These are phyloP conservation scores for Chelonoidis abingdonii DNA, from an alignment of 2,113 vertebrate genomes.

Conservation along the genomic window DNA sequence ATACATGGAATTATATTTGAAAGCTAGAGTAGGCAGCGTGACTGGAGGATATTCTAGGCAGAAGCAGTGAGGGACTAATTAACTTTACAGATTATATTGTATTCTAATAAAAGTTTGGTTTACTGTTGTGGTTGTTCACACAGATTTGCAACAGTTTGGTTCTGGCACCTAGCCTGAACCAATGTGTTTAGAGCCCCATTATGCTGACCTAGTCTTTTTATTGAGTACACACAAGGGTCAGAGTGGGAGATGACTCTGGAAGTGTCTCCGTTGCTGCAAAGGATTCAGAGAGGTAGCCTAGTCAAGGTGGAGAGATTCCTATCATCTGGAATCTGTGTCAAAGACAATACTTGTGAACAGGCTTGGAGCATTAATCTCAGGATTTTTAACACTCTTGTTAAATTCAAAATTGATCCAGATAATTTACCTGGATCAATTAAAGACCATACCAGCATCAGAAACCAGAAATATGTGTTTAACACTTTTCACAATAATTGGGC, in stretches of 20 bases:
- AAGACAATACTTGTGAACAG: neutral
- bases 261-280: neutral
- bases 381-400: neutral
- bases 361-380: neutral
- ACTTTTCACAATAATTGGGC: accelerated
- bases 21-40: neutral
- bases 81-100: neutral
- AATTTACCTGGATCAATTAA: neutral
- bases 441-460: neutral
- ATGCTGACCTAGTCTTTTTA: neutral
- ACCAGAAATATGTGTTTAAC: neutral
- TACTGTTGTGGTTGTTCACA: neutral
- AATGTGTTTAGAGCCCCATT: neutral
- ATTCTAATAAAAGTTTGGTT: neutral
- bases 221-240: neutral
- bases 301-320: too few species aligned
- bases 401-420: neutral
- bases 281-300: accelerated
- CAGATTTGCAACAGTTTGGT: neutral
- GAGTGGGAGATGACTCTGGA: neutral
- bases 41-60: accelerated
- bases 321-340: neutral
- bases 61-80: neutral
- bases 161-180: neutral
- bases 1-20: neutral